Base-by-base conservation (phyloP, 2,888 invertebrate genomes). In the Zaprionus bogoriensis region DNA sequence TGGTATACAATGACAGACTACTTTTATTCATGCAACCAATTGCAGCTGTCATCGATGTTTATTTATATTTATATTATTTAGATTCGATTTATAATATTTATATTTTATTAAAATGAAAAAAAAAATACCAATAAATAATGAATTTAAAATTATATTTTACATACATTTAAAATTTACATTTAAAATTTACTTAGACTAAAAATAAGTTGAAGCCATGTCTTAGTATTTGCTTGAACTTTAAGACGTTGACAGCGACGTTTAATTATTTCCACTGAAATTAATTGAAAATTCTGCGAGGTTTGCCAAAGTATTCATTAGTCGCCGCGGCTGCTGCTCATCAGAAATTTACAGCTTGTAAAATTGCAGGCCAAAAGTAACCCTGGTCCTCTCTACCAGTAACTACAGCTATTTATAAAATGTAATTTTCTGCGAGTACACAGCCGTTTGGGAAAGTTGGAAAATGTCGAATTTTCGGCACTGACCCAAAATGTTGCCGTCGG, bases 321-420 rank as follows among this genome's bases (percentile, higher is more conserved):
- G 27, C 25, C 12, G 23, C 20, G n/a, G n/a, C n/a, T 41, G 59
- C 50, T 61, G 64, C 82, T 78, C 85, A 84, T 84, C 82, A 78
- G 62, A 81, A 65, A 81, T 78, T 81, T 78, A 78, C 82, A 81
- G 79, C 52, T 50, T 73, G 44, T 61, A 41, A 67, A 57, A 48
- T 73, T 44, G 30, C 19, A 27, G 48, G 51, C 20, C 10, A 9
- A 27, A 27, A 27, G 10, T 27, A 27, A 27, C 5, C 27, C 9
- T 19, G 41, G 30, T 39, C 41, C 1, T 10, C 50, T 25, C 30
- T 19, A 50, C 46, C 45, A 32, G 47, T 55, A 62, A 68, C 55
- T 63, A 68, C 39, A 48, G 44, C 44, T 69, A 69, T 69, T 68
- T 68, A 63, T 39, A 68, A 70, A 68, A 63, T 63, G 51, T 68